Evolutionary conservation across 1,140 invertebrate species (phyloP), one percentile per base, ranked within the genome.

Genomic region (Conopomorpha cramerella): DNA sequence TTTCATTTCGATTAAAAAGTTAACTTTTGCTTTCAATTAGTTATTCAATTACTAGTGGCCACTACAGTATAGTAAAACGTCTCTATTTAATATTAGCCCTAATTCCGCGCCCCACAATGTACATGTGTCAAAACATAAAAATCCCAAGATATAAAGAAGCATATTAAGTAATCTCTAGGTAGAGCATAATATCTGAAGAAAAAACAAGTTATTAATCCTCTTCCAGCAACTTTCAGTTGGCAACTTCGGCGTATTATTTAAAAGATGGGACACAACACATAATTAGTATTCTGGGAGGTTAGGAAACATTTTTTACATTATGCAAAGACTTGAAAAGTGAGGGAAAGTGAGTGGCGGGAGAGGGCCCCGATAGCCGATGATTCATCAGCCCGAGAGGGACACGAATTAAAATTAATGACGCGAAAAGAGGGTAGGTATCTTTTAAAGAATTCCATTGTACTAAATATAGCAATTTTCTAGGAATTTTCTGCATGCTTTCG

Each of bases 331-430:
- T 46, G 49, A 63, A 66, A 66, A 70, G 66, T 70, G 70, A 71
- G 48, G 57, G 50, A 65, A 62, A 39, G 34, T 42, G 49, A 53
- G 49, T 33, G 43, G 49, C 41, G 51, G 42, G 59, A 51, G 54
- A 48, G 57, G 37, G 14, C 47, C 55, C n/a, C 62, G 60, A 68
- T 71, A 67, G 56, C 71, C 71, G 67, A 76, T 76, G 71, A 76
- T 72, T 72, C 71, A 76, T 76, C 72, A 76, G 49, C 61, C 57
- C 43, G 43, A 48, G 41, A 51, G 55, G 57, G 53, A 53, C 56
- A 64, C 60, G 71, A 76, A 76, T 76, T 76, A 72, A 76, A 72
- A 71, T 76, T 76, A 72, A 76, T 76, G 71, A 71, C 67, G 66
- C 68, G 65, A 51, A 52, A 66, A 58, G 56, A 57, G 57, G 54